phyloP scores from a whole-genome alignment of 2,113 vertebrate genomes.

The human region GRCh38 chr9:69685001-69685500 shows the following conservation, averaged over 20 bases:
- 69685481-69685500: background rate
- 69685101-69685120: background rate
- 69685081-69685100: background rate
- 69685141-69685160: slow-evolving; percentile 6
- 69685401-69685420: background rate
- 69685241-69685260: background rate
- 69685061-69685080: slow-evolving; percentile 35
- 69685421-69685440: background rate
- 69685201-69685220: background rate
- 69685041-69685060: background rate
- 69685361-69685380: background rate
- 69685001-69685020: background rate
- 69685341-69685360: background rate
- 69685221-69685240: background rate
- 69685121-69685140: background rate
- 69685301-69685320: background rate
- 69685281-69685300: background rate
- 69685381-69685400: background rate
- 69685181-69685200: background rate
- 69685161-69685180: background rate
- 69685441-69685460: background rate
- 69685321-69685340: background rate
- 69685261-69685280: background rate
- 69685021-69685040: background rate
- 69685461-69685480: background rate